Evolutionary conservation across 2,797 vertebrate genomes (phyloP).

Genomic region (Mormyrops boulengeri): DNA sequence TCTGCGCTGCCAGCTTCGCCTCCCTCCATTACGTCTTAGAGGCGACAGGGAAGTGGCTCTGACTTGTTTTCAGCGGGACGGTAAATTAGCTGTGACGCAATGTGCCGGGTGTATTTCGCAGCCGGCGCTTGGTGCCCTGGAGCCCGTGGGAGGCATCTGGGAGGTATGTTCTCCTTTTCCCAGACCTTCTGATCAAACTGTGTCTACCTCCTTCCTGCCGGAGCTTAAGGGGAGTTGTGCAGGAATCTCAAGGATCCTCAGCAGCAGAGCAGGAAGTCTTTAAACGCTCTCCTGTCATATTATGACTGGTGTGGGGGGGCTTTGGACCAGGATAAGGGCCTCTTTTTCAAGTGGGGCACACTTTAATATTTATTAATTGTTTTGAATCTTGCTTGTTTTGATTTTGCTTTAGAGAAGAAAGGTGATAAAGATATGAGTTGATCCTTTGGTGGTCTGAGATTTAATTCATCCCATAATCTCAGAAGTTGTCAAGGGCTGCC

Average conservation of each 20-base stretch:
- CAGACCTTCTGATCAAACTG: background rate
- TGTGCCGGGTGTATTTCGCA: constrained; percentile 17
- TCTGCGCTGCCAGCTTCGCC: constrained; percentile 14
- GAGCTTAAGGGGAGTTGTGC: background rate
- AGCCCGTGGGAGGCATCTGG: background rate
- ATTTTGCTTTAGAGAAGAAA: constrained; percentile 16
- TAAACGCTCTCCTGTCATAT: constrained; percentile 15
- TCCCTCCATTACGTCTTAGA: constrained; percentile 11
- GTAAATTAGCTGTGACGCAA: constrained; percentile 29
- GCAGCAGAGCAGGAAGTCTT: constrained; percentile 19
- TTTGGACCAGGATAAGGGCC: background rate
- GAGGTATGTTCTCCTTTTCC: background rate
- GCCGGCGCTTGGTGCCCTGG: background rate
- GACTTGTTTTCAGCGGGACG: constrained; percentile 26
- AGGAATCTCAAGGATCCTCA: constrained; percentile 19
- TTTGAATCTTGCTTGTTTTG: constrained; percentile 22
- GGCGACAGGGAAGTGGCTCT: constrained; percentile 17
- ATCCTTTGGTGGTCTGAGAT: constrained; percentile 33
- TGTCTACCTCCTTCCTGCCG: background rate
- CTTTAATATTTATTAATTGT: constrained; percentile 14
- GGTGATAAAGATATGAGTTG: constrained; percentile 34
- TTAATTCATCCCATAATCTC: constrained; percentile 33
- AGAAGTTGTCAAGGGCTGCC: background rate
- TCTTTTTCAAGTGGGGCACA: background rate
- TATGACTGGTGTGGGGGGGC: background rate